Base-by-base conservation (phyloP, 2,113 vertebrate genomes). In the Xyliphius kryptos region DNA sequence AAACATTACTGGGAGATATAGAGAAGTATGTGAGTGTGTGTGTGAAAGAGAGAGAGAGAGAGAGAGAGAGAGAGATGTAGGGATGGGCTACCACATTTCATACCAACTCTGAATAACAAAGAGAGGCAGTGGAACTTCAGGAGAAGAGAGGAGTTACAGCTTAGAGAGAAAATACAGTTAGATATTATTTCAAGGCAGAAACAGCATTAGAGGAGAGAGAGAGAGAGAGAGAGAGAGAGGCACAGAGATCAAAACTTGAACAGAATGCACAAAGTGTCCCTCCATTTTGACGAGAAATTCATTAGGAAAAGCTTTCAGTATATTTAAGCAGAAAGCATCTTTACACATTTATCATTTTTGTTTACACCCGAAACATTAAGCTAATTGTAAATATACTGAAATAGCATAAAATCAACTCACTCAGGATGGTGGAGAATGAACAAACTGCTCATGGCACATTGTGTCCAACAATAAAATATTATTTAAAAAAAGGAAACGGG, bases 261-360 rank as follows among this genome's bases (percentile, higher is more conserved):
- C 90, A 88, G 86, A 83, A 88, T 83, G 81, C 87, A 87, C 87
- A n/a, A n/a, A n/a, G n/a, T n/a, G n/a, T n/a, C n/a, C n/a, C n/a
- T n/a, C n/a, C n/a, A n/a, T n/a, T n/a, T n/a, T n/a, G n/a, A n/a
- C 85, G 87, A 83, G 82, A 87, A 82, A 87, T 77, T 85, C 89
- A 76, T 67, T 61, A 62, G 64, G 41, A 60, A 66, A 69, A 65
- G 66, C 43, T 57, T 46, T 74, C 61, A 70, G 72, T 56, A 64
- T 63, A 76, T 66, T 76, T 71, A 70, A n/a, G n/a, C n/a, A n/a
- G n/a, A n/a, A n/a, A n/a, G n/a, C n/a, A n/a, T n/a, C n/a, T n/a
- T n/a, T n/a, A n/a, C n/a, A n/a, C n/a, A n/a, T n/a, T n/a, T n/a
- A n/a, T n/a, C n/a, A n/a, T n/a, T n/a, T n/a, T n/a, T n/a, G n/a